A percentile compares a stretch with the other conserved stretches of the same genome.
phyloP scores from a whole-genome alignment of 2,113 vertebrate genomes.

The Rhabdomys dilectus region DNA sequence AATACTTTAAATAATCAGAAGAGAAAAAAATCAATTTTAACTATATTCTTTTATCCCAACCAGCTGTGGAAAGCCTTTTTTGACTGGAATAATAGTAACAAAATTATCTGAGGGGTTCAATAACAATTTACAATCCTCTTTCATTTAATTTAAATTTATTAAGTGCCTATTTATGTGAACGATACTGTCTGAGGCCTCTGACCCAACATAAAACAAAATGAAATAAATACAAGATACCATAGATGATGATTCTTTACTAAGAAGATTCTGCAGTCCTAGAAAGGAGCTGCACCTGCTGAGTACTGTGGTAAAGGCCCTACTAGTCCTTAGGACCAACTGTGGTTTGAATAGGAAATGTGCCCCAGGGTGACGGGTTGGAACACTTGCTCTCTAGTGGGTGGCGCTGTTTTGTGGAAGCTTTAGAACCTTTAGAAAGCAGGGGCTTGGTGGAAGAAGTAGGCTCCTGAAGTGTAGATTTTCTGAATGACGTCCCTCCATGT shows the following conservation, averaged over 20 bases:
- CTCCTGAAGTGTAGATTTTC: too few relatives aligned
- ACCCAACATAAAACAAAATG: not conserved
- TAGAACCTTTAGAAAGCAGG: not conserved
- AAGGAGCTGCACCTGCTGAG: not conserved
- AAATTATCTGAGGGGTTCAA: not conserved
- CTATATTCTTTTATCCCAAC: not conserved
- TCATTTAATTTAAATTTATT: conserved; percentile 27
- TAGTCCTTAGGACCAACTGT: not conserved
- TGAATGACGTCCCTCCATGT: not conserved
- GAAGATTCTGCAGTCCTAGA: not conserved
- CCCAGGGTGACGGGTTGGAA: not conserved
- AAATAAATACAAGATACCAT: not conserved
- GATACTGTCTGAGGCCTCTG: not conserved
- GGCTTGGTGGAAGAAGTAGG: not conserved
- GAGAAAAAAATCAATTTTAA: conserved; percentile 35
- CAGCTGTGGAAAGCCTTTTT: not conserved
- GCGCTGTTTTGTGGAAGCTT: too few relatives aligned
- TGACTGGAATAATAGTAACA: not conserved
- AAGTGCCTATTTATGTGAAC: not conserved
- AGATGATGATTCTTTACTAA: not conserved
- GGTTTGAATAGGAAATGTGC: too few relatives aligned
- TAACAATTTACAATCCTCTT: not conserved
- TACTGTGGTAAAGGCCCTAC: not conserved
- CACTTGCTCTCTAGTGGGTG: not conserved
- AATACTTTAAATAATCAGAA: conserved; percentile 48